Evolutionary conservation across 2,113 vertebrate species (phyloP).

Genomic region (Semnopithecus entellus): DNA sequence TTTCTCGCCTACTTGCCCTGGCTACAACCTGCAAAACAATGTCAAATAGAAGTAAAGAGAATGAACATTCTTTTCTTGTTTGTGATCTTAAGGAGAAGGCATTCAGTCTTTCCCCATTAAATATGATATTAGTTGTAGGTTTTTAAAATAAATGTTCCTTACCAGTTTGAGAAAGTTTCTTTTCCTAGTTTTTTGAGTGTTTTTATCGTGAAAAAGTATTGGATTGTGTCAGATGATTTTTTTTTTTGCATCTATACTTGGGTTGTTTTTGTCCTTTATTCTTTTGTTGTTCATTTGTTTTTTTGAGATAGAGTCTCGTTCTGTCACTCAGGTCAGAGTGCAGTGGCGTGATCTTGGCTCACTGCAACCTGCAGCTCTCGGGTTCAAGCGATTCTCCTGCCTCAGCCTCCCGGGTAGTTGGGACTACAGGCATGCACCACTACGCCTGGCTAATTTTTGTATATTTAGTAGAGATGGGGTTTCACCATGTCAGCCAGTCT

Average conservation of each 20-base stretch:
- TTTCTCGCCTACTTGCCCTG: neutral
- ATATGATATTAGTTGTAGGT: neutral
- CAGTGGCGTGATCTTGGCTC: too few relatives aligned
- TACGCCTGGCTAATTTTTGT: too few relatives aligned
- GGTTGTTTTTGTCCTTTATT: neutral
- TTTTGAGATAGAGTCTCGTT: too few relatives aligned
- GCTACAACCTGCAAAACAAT: neutral
- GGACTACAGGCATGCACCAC: too few relatives aligned
- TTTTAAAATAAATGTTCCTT: neutral
- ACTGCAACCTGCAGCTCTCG: too few relatives aligned
- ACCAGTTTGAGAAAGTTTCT: neutral
- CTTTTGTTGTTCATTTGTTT: too few relatives aligned
- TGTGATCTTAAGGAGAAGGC: neutral
- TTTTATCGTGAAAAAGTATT: neutral
- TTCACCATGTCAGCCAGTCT: too few relatives aligned
- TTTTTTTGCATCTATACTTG: neutral
- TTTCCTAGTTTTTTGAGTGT: neutral
- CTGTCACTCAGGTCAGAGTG: too few relatives aligned
- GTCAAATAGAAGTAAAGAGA: neutral
- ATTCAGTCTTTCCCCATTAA: neutral
- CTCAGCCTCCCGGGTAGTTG: too few relatives aligned
- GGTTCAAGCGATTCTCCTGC: too few relatives aligned
- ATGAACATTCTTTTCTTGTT: neutral
- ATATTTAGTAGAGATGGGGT: too few relatives aligned
- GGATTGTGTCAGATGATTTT: neutral